phyloP scores from a whole-genome alignment of 2,888 invertebrate species.

The Perithous albicinctus region DNA sequence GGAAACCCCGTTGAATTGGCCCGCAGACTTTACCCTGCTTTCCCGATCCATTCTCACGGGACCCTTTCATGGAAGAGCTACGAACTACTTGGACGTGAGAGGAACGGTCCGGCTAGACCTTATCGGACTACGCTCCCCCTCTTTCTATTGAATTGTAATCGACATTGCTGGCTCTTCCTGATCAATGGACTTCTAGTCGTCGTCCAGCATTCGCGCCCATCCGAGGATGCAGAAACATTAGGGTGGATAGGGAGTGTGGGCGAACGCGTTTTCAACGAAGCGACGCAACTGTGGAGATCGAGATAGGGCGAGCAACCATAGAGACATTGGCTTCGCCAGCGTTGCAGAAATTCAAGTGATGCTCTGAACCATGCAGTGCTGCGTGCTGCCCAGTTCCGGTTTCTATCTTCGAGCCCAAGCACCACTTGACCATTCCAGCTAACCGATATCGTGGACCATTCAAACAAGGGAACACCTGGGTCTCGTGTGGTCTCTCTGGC shows the following conservation, averaged over 20 bases:
- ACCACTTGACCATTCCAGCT: conserved; percentile 55
- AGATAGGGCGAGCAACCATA: conserved; percentile 8
- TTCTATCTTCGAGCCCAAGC: conserved; percentile 50
- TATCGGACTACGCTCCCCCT: conserved; percentile 19
- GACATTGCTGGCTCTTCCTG: conserved; percentile 41
- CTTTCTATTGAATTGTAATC: conserved; percentile 54
- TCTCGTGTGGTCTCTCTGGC: conserved; percentile 28
- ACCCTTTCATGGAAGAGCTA: conserved; percentile 27
- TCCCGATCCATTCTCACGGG: conserved; percentile 19
- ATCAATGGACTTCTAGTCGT: conserved; percentile 41
- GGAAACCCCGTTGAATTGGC: conserved; percentile 19
- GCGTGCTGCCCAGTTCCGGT: conserved; percentile 35
- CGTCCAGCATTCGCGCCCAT: conserved; percentile 9
- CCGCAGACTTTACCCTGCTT: neutral
- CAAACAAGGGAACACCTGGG: conserved; percentile 63
- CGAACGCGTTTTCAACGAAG: conserved; percentile 17
- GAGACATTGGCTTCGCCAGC: conserved; percentile 30
- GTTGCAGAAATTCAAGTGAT: conserved; percentile 40
- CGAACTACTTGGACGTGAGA: conserved; percentile 26
- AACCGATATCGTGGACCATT: conserved; percentile 66
- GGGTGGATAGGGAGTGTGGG: neutral
- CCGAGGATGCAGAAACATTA: conserved; percentile 12
- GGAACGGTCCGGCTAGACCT: conserved; percentile 20
- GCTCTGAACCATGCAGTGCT: neutral
- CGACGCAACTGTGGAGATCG: conserved; percentile 30